Evolutionary conservation across 2,113 vertebrate species (phyloP).

Genomic region (Campylorhamphus procurvoides): DNA sequence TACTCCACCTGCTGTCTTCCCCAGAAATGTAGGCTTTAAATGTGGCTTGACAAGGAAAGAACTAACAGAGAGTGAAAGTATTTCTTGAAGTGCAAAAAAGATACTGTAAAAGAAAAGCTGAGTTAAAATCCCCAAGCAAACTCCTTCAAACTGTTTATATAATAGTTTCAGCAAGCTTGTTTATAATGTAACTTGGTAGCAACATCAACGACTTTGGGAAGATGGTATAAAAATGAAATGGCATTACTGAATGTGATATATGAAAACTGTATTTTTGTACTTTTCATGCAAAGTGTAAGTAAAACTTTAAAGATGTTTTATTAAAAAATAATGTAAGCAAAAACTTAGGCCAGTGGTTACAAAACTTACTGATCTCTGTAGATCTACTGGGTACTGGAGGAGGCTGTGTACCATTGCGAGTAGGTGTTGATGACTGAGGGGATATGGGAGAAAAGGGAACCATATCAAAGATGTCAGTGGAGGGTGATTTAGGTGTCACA

Average conservation of each 20-base stretch:
- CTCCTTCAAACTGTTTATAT: neutral
- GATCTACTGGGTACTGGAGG: conserved; percentile 86
- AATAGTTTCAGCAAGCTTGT: neutral
- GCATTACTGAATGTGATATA: neutral
- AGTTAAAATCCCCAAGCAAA: neutral
- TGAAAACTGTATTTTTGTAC: neutral
- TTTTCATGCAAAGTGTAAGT: neutral
- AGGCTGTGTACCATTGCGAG: conserved; percentile 89
- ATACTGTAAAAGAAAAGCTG: conserved; percentile 5
- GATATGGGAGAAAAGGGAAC: conserved; percentile 93
- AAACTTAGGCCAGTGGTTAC: conserved; percentile 26
- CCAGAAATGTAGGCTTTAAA: neutral
- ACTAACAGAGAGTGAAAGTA: neutral
- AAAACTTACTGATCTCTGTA: conserved; percentile 87
- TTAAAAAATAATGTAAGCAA: neutral
- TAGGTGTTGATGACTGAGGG: conserved; percentile 82
- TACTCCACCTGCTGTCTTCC: neutral
- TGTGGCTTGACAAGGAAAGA: neutral
- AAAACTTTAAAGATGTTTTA: conserved; percentile 5
- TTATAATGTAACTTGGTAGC: neutral
- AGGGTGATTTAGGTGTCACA: conserved; percentile 81
- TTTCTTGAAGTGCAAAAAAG: neutral
- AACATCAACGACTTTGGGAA: neutral
- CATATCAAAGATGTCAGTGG: conserved; percentile 98
- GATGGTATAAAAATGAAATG: neutral